A percentile compares a stretch with the other conserved stretches of the same genome.
Evolutionary conservation across 2,888 invertebrate genomes (phyloP).

Genomic region (Acrocera orbiculus): DNA sequence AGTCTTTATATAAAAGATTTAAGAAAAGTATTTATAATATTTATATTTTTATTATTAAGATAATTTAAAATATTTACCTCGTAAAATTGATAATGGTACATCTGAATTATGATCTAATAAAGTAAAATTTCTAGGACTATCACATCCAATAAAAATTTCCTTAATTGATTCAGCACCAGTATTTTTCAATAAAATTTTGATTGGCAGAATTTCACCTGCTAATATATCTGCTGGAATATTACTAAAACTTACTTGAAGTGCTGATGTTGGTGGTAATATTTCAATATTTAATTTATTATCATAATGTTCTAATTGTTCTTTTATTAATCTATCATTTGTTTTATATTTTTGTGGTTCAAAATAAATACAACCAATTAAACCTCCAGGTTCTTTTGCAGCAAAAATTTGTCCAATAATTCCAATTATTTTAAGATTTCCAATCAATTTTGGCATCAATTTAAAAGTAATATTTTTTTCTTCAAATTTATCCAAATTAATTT

Average conservation of each 20-base stretch:
- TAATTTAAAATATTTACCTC: slow-evolving; percentile 18
- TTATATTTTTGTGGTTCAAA: slow-evolving; percentile 26
- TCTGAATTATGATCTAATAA: slow-evolving; percentile 22
- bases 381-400: slow-evolving; percentile 23
- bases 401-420: slow-evolving; percentile 42
- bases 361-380: slow-evolving; percentile 23
- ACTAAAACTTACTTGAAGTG: slow-evolving; percentile 54
- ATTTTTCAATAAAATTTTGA: slow-evolving; percentile 44
- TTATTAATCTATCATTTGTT: slow-evolving; percentile 6
- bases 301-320: no score
- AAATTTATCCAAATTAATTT: slow-evolving; percentile 24
- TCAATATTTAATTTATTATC: slow-evolving; percentile 57
- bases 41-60: background rate
- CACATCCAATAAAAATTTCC: slow-evolving; percentile 39
- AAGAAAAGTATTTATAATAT: background rate
- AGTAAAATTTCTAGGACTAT: slow-evolving; percentile 27
- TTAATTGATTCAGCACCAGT: slow-evolving; percentile 42
- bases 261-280: slow-evolving; percentile 63
- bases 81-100: slow-evolving; percentile 25
- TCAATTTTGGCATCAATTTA: slow-evolving; percentile 51
- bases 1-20: no score
- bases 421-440: slow-evolving; percentile 53
- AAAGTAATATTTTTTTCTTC: slow-evolving; percentile 46
- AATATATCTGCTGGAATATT: slow-evolving; percentile 46
- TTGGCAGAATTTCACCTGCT: slow-evolving; percentile 49